A percentile compares a stretch with the other conserved stretches of the same genome.
Conservation (phyloP, 1,140 invertebrate genomes). For the Lordiphosa clarofinis region DNA sequence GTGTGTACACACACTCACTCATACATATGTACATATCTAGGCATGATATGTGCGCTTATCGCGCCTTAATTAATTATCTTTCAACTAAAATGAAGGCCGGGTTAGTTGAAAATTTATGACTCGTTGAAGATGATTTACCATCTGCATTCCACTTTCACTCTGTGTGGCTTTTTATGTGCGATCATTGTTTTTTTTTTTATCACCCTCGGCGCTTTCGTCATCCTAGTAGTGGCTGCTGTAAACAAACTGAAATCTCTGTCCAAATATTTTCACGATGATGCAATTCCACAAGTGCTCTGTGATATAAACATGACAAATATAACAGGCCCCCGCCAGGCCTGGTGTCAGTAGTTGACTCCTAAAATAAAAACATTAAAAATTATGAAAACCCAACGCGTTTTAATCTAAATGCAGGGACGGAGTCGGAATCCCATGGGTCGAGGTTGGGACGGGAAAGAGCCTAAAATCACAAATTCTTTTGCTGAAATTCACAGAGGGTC, state of each 20-base stretch:
- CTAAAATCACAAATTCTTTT: no score
- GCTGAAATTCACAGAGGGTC: no score
- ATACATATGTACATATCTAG: neutral
- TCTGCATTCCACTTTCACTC: constrained; percentile 26
- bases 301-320: constrained; percentile 34
- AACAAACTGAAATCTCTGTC: constrained; percentile 27
- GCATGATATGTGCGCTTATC: constrained; percentile 42
- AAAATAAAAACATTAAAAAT: no score
- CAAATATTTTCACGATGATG: constrained; percentile 57
- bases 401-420: no score
- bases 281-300: constrained; percentile 36
- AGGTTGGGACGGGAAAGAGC: no score
- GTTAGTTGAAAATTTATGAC: constrained; percentile 9
- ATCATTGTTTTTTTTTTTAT: constrained; percentile 35
- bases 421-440: no score
- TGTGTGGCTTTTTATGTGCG: constrained; percentile 16
- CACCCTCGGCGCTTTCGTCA: neutral
- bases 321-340: constrained; percentile 7
- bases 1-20: neutral
- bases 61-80: constrained; percentile 61
- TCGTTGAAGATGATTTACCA: constrained; percentile 21
- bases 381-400: no score
- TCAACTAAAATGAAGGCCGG: constrained; percentile 26
- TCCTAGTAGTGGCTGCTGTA: constrained; percentile 12
- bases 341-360: constrained; percentile 18